A percentile compares a stretch with the other conserved stretches of the same genome.
Conservation (phyloP, 2,113 vertebrate species). For the Pseudopodoces humilis region DNA sequence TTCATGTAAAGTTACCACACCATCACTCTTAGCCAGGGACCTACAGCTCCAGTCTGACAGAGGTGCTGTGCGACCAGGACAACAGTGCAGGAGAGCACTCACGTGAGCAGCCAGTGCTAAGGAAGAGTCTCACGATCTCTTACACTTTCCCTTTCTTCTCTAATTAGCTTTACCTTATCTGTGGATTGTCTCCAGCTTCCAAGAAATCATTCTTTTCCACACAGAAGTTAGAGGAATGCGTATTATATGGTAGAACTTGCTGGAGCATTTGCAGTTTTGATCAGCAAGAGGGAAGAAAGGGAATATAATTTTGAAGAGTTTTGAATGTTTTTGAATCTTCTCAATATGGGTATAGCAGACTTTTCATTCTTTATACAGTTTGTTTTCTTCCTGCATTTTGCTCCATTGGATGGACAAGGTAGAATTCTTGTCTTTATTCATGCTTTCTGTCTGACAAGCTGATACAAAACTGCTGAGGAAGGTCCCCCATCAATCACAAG, state of each 20-base stretch:
- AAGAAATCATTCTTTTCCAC: neutral
- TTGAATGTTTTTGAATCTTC: neutral
- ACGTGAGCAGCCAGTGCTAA: neutral
- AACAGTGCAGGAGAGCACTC: neutral
- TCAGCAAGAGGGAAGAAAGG: neutral
- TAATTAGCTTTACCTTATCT: neutral
- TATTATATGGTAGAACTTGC: neutral
- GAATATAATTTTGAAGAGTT: neutral
- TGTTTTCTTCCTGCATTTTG: neutral
- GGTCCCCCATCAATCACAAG: neutral
- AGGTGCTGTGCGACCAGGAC: neutral
- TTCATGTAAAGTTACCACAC: neutral
- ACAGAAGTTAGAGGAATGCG: neutral
- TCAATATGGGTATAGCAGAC: neutral
- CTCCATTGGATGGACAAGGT: neutral
- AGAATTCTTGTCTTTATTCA: neutral
- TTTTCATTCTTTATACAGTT: neutral
- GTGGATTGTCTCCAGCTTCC: neutral
- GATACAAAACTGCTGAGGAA: neutral
- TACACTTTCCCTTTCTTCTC: neutral
- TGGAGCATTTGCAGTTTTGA: neutral
- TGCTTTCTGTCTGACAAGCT: neutral
- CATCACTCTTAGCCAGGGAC: neutral
- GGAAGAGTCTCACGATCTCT: neutral
- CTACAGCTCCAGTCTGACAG: accelerated